Conservation (phyloP, 2,113 vertebrate species). For the Patagioenas fasciata region DNA sequence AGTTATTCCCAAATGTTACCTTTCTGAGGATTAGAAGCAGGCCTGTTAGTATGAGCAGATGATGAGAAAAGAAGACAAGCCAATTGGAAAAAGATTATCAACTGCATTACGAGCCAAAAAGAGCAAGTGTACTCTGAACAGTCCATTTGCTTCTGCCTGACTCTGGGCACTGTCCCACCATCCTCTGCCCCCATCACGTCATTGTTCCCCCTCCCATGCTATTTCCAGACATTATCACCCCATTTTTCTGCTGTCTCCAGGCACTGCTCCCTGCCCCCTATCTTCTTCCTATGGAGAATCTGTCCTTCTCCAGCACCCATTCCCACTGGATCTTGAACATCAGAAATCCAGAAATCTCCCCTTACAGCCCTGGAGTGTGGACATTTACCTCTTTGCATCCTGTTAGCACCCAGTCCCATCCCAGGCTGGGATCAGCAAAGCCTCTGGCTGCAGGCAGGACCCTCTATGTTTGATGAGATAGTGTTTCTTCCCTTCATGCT, state of each 20-base stretch:
- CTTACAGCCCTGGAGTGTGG: not conserved
- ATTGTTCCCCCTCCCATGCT: not conserved
- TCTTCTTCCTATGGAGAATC: not conserved
- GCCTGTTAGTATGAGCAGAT: not conserved
- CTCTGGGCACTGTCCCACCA: not conserved
- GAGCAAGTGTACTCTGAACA: conserved; percentile 21
- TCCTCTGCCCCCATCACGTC: not conserved
- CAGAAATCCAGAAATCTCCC: not conserved
- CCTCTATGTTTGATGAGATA: not conserved
- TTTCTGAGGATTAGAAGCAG: conserved; percentile 6
- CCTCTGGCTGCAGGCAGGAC: not conserved
- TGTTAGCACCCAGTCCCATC: not conserved
- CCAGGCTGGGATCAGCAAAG: not conserved
- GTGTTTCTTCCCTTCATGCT: not conserved
- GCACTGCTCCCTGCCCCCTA: not conserved
- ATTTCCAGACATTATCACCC: not conserved
- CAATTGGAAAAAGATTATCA: conserved; percentile 30
- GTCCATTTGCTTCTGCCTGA: conserved; percentile 6
- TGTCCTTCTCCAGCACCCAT: not conserved
- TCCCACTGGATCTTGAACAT: not conserved
- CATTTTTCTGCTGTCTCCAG: not conserved
- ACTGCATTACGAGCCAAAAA: not conserved
- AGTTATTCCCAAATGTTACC: conserved; percentile 3
- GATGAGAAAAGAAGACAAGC: conserved; percentile 1
- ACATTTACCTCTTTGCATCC: not conserved